Evolutionary conservation across 2,113 vertebrate species (phyloP), one percentile per base, ranked within the genome.

Genomic region (Arizona elegans): DNA sequence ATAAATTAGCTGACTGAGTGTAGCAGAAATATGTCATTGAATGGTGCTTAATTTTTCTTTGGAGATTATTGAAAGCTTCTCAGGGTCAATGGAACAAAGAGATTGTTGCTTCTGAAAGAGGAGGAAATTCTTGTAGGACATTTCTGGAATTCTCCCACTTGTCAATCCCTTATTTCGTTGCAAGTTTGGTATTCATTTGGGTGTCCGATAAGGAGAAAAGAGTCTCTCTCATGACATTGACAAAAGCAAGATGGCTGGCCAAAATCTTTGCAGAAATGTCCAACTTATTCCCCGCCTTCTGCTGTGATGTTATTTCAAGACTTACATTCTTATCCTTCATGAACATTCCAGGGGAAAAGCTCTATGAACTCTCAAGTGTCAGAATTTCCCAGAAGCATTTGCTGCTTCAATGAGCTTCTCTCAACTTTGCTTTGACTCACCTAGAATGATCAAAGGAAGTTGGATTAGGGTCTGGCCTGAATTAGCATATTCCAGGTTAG

Each of bases 121-220:
- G 95, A n/a, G 95, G 95, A 96, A 93, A 94, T 94, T 96, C 93
- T 94, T 92, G 70, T 92, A 92, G 93, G 92, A 86, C 94, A 95
- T 96, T 94, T 95, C 95, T 96, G 0, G 90, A 96, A 96, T 97
- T 96, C 97, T 95, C 95, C n/a, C 92, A 95, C 96, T 96, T 89
- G 88, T 95, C 94, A 91, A 8, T 52, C 4, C 94, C 94, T 93
- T 93, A 26, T 94, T 95, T 94, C 29, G 3, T 87, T 88, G 43
- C 91, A 93, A 93, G 93, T 95, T 95, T 91, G 94, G 93, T 90
- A 93, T 95, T 96, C 93, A 7, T 26, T 86, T 1, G 90, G 93
- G 92, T 94, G 89, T 96, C 92, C 93, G 90, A 91, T 86, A 58
- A 86, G 94, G 92, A 90, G 94, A 92, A 23, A 56, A 43, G 92